These are phyloP conservation scores for Octomys mimax DNA, from an alignment of 2,797 vertebrate species.

Conservation along the genomic window DNA sequence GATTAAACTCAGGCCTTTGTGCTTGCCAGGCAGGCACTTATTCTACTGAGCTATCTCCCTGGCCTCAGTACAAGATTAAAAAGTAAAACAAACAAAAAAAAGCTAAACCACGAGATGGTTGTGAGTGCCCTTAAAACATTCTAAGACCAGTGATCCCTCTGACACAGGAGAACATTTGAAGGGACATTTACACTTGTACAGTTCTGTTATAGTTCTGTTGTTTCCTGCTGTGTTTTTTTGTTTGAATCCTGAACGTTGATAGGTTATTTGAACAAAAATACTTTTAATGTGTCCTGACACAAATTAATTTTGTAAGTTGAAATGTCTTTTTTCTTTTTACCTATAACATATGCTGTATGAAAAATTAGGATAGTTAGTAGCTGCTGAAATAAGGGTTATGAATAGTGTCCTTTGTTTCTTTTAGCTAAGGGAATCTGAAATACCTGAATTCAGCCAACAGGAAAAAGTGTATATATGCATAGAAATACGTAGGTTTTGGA, in stretches of 20 bases:
- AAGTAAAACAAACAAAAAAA: no score
- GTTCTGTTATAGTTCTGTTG: neutral
- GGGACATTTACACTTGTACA: neutral
- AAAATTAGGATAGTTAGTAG: slow-evolving; percentile 66
- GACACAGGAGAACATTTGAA: neutral
- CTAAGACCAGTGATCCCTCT: neutral
- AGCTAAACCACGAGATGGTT: neutral
- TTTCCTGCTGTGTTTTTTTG: neutral
- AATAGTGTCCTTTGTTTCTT: slow-evolving; percentile 85
- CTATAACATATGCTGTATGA: slow-evolving; percentile 4
- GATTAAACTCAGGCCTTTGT: no score
- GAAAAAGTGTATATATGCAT: slow-evolving; percentile 27
- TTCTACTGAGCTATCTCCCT: no score
- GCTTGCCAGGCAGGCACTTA: no score
- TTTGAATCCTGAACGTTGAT: neutral
- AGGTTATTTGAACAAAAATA: slow-evolving; percentile 12
- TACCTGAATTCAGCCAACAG: slow-evolving; percentile 53
- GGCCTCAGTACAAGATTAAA: no score
- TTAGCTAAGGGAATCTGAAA: slow-evolving; percentile 71
- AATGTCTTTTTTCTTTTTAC: slow-evolving; percentile 43
- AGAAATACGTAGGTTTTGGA: neutral
- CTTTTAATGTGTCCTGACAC: neutral
- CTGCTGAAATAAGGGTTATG: slow-evolving; percentile 76
- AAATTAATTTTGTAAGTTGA: slow-evolving; percentile 54
- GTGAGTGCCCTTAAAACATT: neutral